Conservation (phyloP, 53 echinoderm and acorn worm species). For the Antedon mediterranea region DNA sequence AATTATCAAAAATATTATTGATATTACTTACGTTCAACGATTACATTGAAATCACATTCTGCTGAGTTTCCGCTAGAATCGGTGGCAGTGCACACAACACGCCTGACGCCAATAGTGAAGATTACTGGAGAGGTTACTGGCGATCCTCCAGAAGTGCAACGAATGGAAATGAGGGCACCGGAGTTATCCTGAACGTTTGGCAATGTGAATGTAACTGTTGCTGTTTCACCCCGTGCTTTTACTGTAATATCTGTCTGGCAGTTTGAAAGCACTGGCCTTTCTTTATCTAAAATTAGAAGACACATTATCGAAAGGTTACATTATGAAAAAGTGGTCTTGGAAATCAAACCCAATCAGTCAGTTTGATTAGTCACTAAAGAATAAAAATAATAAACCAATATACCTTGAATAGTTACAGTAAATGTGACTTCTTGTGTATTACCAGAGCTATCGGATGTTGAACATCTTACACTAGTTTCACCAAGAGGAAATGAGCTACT, state of each 20-base stretch:
- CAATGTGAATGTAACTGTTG: neutral
- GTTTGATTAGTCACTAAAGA: no score
- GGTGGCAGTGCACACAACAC: neutral
- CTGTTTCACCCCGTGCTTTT: neutral
- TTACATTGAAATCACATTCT: slow-evolving; percentile 6
- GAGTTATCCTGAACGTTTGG: slow-evolving; percentile 3
- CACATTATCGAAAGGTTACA: no score
- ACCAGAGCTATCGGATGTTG: neutral
- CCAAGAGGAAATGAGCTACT: slow-evolving; percentile 4
- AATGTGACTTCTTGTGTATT: neutral
- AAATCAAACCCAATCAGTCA: no score
- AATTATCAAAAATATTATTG: no score
- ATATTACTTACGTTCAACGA: slow-evolving; percentile 11
- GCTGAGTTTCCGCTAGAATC: slow-evolving; percentile 3
- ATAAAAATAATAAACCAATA: neutral
- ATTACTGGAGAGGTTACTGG: neutral
- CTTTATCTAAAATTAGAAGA: neutral
- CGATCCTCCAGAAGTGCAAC: neutral
- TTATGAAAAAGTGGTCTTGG: no score
- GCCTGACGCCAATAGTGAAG: slow-evolving; percentile 1
- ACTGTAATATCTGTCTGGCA: slow-evolving; percentile 7
- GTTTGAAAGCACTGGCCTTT: neutral
- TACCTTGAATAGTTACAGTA: slow-evolving; percentile 23
- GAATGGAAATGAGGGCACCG: neutral
- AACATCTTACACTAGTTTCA: neutral